Evolutionary conservation across 2,888 invertebrate genomes (phyloP).

Genomic region (Sphaerophoria taeniata): DNA sequence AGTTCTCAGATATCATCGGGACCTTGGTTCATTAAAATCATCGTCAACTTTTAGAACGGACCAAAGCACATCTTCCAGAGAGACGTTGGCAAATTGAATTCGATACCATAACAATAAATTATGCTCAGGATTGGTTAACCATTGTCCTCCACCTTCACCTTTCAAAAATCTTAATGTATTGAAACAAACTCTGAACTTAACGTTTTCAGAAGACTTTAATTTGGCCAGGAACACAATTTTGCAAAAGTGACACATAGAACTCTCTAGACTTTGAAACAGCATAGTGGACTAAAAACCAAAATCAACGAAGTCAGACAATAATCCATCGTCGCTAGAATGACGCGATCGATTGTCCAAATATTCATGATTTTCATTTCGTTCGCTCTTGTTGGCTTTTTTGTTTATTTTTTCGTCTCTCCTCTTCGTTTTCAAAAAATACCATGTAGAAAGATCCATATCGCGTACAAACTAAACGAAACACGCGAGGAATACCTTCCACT

Average conservation of each 20-base stretch:
- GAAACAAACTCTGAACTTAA: too few relatives aligned
- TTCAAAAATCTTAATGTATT: constrained; percentile 63
- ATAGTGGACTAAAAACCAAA: not conserved
- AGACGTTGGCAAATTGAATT: constrained; percentile 53
- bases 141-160: constrained; percentile 67
- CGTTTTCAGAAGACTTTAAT: too few relatives aligned
- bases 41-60: not conserved
- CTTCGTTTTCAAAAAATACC: constrained; percentile 60
- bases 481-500: constrained; percentile 56
- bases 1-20: constrained; percentile 65
- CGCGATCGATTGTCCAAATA: constrained; percentile 36
- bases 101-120: constrained; percentile 66
- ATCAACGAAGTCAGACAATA: not conserved
- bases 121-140: constrained; percentile 61
- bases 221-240: too few relatives aligned
- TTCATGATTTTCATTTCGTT: constrained; percentile 71
- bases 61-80: not conserved
- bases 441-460: constrained; percentile 66
- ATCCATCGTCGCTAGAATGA: constrained; percentile 63
- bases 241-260: too few relatives aligned
- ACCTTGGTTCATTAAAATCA: not conserved
- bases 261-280: too few relatives aligned
- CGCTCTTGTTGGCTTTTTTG: constrained; percentile 52
- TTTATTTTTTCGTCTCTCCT: constrained; percentile 18
- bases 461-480: constrained; percentile 71